These are phyloP conservation scores for Archilochus colubris DNA, from an alignment of 2,113 vertebrate species.

Conservation along the genomic window DNA sequence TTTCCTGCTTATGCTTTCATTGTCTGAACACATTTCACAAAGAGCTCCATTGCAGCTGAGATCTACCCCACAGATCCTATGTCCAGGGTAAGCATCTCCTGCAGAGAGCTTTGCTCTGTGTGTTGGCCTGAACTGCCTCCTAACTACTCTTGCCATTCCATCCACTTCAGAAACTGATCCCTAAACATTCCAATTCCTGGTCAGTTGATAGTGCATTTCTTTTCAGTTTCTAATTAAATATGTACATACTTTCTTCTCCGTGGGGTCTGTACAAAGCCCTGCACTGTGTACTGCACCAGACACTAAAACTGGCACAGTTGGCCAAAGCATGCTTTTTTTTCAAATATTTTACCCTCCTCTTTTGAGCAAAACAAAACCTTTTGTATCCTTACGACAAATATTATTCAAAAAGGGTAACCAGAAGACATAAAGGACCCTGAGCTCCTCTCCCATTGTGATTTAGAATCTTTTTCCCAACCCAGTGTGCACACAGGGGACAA, in stretches of 20 bases:
- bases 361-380: slow-evolving; percentile 32
- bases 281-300: neutral
- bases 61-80: neutral
- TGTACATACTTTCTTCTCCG: neutral
- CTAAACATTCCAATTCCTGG: neutral
- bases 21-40: neutral
- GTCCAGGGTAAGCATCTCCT: neutral
- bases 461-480: neutral
- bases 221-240: slow-evolving; percentile 31
- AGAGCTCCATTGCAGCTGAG: neutral
- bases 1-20: neutral
- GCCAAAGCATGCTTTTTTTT: slow-evolving; percentile 14
- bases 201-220: neutral
- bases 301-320: slow-evolving; percentile 6
- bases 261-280: slow-evolving; percentile 19
- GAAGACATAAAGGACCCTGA: neutral
- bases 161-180: slow-evolving; percentile 1
- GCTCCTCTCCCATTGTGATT: neutral
- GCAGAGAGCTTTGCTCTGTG: neutral
- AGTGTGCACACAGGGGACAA: neutral
- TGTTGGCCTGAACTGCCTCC: neutral
- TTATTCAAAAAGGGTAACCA: neutral
- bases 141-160: neutral
- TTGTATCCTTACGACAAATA: neutral
- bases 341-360: neutral